Percentiles rank a stretch among this genome's conserved stretches.
Conservation (phyloP, 2,888 invertebrate genomes). For the Gerosis bhagava region DNA sequence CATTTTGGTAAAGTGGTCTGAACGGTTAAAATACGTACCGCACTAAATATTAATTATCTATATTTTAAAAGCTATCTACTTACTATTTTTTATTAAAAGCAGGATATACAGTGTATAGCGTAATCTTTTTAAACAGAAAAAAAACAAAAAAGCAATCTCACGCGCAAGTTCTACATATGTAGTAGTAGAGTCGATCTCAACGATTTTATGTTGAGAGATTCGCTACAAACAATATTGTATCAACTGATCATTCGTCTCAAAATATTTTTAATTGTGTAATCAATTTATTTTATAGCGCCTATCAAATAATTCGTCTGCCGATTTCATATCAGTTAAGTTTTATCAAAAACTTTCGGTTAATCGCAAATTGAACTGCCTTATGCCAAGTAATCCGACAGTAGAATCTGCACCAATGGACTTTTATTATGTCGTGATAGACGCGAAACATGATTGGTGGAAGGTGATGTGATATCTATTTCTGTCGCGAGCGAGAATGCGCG, state of each 20-base stretch:
- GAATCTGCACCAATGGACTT: constrained; percentile 60
- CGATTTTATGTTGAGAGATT: constrained; percentile 11
- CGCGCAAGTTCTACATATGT: constrained; percentile 13
- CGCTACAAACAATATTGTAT: constrained; percentile 7
- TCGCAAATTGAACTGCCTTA: constrained; percentile 72
- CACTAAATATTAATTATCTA: too few relatives aligned
- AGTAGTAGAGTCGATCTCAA: constrained; percentile 16
- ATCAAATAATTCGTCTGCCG: constrained; percentile 52
- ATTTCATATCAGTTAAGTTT: constrained; percentile 71
- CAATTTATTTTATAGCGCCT: constrained; percentile 42
- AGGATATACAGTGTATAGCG: constrained; percentile 12
- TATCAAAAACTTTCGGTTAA: constrained; percentile 78
- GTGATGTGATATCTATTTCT: constrained; percentile 75
- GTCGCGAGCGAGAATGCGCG: constrained; percentile 63
- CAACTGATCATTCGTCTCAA: background rate
- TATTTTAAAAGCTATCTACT: too few relatives aligned
- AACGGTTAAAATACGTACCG: too few relatives aligned
- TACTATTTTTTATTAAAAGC: too few relatives aligned
- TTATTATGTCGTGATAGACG: constrained; percentile 57
- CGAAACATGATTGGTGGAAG: constrained; percentile 54
- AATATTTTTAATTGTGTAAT: constrained; percentile 20
- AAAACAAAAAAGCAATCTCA: constrained; percentile 12
- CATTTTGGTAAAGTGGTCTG: too few relatives aligned
- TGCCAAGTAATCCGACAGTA: constrained; percentile 71
- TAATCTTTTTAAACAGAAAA: constrained; percentile 11